Conservation (phyloP, 2,113 vertebrate genomes). For the Recurvirostra avosetta region DNA sequence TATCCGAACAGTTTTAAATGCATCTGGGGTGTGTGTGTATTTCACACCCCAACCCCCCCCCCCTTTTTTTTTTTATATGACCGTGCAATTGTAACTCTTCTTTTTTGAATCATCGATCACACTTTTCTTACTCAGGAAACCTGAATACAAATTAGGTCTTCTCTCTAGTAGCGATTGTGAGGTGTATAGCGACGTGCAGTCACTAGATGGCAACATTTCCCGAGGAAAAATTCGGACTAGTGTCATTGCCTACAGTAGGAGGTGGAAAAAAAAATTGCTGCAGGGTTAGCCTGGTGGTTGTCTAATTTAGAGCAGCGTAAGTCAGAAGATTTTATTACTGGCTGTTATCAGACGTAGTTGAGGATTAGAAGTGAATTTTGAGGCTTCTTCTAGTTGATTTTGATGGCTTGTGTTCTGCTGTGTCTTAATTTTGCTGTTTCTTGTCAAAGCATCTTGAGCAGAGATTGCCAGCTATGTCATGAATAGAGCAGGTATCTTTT, state of each 20-base stretch:
- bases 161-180: background rate
- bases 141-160: background rate
- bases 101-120: background rate
- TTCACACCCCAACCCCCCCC: too few species aligned
- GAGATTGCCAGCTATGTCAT: background rate
- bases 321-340: background rate
- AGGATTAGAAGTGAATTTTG: background rate
- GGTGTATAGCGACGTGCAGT: background rate
- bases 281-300: constrained; percentile 19
- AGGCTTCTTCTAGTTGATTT: background rate
- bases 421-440: background rate
- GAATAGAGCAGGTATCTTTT: background rate
- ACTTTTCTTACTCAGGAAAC: background rate
- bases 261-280: background rate
- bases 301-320: background rate
- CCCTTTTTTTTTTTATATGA: background rate
- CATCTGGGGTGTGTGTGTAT: background rate
- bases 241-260: background rate
- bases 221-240: background rate
- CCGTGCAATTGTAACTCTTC: background rate
- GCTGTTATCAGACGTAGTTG: background rate
- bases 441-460: background rate
- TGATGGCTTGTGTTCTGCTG: background rate
- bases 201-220: constrained; percentile 61
- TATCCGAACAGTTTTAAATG: background rate